Evolutionary conservation across 2,888 invertebrate species (phyloP), one percentile per base, ranked within the genome.

Genomic region (Apoda limacodes): DNA sequence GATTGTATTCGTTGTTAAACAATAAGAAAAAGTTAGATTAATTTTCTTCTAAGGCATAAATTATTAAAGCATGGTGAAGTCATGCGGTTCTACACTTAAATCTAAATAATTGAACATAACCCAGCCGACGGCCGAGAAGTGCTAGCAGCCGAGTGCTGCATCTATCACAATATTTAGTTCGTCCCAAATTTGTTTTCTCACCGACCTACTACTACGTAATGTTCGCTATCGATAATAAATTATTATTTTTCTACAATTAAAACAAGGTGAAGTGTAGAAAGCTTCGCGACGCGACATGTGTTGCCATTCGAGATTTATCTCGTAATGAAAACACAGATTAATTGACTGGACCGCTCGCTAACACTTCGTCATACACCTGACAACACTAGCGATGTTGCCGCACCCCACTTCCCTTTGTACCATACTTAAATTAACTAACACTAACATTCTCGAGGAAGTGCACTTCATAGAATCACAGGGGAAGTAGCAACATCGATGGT

Each of bases 181-280:
- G 68, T 76, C 70, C 70, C 67, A 70, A 76, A 78, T 75, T 76
- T 64, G 67, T 75, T 76, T 74, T 60, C 74, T 60, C 63, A 71
- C 67, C 69, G 68, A 71, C 72, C 78, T 78, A 80, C 78, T 63
- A 52, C 75, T 78, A 80, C 74, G 49, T 74, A 80, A 78, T 76
- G 74, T 70, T 75, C 65, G 59, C 75, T 80, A 80, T 76, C 65
- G 67, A 70, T 56, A 78, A 76, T 80, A 78, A 78, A 76, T 76
- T 74, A 75, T 69, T 72, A 22, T 75, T 66, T 55, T 55, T 68
- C 75, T 76, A 78, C 64, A 68, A 67, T 76, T 70, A 74, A 75
- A 72, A 64, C 58, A 72, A 70, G 55, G 66, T 69, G 67, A 71
- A 70, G 68, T 72, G 70, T 69, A 61, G 60, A 63, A 39, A 50